Evolutionary conservation across 2,797 vertebrate genomes (phyloP).

Genomic region (Eurystomus glaucurus): DNA sequence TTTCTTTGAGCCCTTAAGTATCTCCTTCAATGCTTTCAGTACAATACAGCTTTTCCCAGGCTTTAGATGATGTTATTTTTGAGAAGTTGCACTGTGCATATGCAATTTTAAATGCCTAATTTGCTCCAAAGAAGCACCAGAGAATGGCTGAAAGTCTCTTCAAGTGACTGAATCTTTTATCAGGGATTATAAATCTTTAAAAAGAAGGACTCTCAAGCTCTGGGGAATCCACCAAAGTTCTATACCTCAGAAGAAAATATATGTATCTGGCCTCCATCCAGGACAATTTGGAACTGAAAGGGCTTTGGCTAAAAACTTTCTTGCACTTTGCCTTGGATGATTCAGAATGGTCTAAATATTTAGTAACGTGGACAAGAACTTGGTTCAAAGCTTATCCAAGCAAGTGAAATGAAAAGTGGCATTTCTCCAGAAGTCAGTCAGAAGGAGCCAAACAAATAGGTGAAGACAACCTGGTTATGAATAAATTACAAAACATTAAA

Average conservation of each 20-base stretch:
- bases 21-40: not conserved
- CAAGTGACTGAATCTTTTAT: not conserved
- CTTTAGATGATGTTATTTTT: not conserved
- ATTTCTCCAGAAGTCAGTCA: constrained; percentile 10
- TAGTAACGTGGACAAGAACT: not conserved
- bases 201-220: not conserved
- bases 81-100: not conserved
- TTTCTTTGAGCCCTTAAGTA: not conserved
- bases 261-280: not conserved
- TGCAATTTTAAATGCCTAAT: not conserved
- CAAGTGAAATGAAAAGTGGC: constrained; percentile 3
- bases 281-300: constrained; percentile 13
- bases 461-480: not conserved
- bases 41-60: not conserved
- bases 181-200: constrained; percentile 17
- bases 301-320: not conserved
- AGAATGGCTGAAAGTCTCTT: not conserved
- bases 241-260: not conserved
- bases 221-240: not conserved
- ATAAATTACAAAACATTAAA: not conserved
- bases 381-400: not conserved
- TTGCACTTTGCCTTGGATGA: not conserved
- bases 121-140: not conserved
- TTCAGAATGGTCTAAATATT: constrained; percentile 23
- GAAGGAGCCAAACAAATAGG: not conserved